phyloP scores from a whole-genome alignment of 2,797 vertebrate species.

The Brachymystax lenok region DNA sequence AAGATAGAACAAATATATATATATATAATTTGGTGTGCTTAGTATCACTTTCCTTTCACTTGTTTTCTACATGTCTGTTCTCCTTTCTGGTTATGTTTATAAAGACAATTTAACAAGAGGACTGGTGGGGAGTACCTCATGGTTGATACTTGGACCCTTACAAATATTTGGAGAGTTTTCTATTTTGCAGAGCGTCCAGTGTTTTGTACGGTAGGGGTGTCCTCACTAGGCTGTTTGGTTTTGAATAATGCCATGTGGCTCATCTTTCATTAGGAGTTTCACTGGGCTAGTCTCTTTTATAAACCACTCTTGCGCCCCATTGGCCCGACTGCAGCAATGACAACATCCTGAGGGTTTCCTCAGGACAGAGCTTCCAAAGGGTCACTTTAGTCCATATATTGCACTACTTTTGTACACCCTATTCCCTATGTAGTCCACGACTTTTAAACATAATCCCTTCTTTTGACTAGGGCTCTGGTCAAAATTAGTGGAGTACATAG shows the following conservation, averaged over 20 bases:
- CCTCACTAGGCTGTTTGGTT: conserved; percentile 12
- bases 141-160: neutral
- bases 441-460: too few relatives aligned
- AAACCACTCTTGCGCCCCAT: neutral
- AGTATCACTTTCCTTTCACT: conserved; percentile 1
- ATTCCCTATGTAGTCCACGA: neutral
- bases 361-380: conserved; percentile 2
- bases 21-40: conserved; percentile 7
- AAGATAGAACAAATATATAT: neutral
- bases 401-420: neutral
- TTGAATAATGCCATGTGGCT: neutral
- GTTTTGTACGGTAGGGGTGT: conserved; percentile 7
- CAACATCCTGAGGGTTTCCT: conserved; percentile 5
- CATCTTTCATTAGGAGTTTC: neutral
- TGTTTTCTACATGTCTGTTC: neutral
- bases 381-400: neutral
- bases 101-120: neutral
- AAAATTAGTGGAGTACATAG: neutral
- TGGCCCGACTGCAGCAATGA: neutral
- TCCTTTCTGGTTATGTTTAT: neutral
- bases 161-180: conserved; percentile 21
- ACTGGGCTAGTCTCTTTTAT: conserved; percentile 1
- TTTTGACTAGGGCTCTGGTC: neutral
- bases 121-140: neutral
- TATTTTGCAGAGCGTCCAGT: neutral